Evolutionary conservation across 2,888 invertebrate genomes (phyloP).

Genomic region (Machimus atricapillus): DNA sequence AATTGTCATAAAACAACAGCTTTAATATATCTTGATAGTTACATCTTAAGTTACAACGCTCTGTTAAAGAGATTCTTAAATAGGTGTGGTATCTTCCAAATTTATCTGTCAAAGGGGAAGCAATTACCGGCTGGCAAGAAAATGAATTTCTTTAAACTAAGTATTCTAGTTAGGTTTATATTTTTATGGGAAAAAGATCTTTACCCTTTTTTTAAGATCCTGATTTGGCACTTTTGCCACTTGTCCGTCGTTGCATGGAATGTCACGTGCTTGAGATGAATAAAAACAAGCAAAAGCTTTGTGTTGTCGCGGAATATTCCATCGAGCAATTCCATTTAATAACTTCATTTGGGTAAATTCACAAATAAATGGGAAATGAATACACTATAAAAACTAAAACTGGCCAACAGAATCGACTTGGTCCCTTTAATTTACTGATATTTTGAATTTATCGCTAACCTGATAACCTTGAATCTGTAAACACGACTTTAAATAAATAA

Average conservation of each 20-base stretch:
- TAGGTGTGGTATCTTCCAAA: slow-evolving; percentile 92
- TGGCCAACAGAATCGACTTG: background rate
- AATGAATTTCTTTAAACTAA: background rate
- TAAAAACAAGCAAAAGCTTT: background rate
- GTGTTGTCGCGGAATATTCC: background rate
- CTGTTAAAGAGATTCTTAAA: slow-evolving; percentile 93
- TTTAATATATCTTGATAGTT: slow-evolving; percentile 61
- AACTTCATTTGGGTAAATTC: background rate
- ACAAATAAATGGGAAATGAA: background rate
- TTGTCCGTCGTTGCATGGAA: background rate
- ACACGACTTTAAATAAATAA: too few relatives aligned
- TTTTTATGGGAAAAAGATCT: background rate
- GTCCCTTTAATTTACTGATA: too few relatives aligned
- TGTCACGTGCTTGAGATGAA: background rate
- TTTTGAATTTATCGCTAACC: too few relatives aligned
- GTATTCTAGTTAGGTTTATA: background rate
- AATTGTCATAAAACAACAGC: background rate
- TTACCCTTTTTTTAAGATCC: background rate
- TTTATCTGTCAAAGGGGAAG: slow-evolving; percentile 73
- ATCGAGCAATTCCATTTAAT: background rate
- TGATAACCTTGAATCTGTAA: too few relatives aligned
- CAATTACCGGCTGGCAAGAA: background rate
- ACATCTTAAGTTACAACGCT: slow-evolving; percentile 97
- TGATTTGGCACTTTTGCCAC: background rate
- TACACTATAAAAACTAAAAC: background rate